phyloP scores from a whole-genome alignment of 1,140 invertebrate genomes.

The Ctenoplectra terminalis region DNA sequence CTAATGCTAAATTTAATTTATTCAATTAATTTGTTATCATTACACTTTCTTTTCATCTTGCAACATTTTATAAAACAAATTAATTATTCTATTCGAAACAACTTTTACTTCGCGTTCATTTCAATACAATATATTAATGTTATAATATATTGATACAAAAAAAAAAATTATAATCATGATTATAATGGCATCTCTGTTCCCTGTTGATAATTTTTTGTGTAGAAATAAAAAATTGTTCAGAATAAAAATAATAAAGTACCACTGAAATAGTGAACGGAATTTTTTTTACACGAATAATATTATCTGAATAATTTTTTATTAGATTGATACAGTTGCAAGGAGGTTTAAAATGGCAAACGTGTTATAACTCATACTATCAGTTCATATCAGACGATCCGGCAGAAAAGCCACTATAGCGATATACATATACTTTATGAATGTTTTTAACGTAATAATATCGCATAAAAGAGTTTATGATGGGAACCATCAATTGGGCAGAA shows the following conservation, averaged over 20 bases:
- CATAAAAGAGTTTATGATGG: slow-evolving; percentile 56
- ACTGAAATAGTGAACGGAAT: neutral
- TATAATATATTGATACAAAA: too few relatives aligned
- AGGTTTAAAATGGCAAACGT: neutral
- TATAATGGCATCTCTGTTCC: neutral
- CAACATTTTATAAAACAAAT: neutral
- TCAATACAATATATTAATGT: too few relatives aligned
- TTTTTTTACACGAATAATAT: neutral
- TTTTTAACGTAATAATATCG: slow-evolving; percentile 14
- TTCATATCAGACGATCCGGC: neutral
- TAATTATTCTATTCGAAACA: neutral
- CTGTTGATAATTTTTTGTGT: too few relatives aligned
- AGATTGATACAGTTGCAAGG: too few relatives aligned
- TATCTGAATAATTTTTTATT: neutral
- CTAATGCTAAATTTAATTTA: neutral
- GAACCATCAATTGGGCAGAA: slow-evolving; percentile 85
- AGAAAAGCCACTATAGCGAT: neutral
- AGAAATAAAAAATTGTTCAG: neutral
- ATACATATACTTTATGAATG: neutral
- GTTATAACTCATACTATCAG: slow-evolving; percentile 1
- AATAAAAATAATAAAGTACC: neutral
- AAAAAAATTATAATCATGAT: too few relatives aligned
- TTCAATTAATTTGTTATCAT: neutral
- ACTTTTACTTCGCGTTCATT: too few relatives aligned
- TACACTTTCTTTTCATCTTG: neutral